Evolutionary conservation across 1,140 invertebrate genomes (phyloP).

Genomic region (Drosophila bifasciata): DNA sequence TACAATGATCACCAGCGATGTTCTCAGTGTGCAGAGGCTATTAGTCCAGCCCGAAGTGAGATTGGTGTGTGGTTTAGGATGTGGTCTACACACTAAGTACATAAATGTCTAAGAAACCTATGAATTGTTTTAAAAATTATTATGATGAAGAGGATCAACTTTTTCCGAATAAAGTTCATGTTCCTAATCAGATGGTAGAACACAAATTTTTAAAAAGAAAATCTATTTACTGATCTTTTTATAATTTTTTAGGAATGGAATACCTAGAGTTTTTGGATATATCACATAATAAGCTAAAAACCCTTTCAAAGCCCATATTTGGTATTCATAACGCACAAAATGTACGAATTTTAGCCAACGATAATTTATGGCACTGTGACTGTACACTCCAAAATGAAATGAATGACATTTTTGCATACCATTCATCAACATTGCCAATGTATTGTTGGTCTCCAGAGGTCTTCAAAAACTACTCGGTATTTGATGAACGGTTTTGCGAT

Average conservation of each 20-base stretch:
- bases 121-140: too few species aligned
- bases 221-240: not conserved
- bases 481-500: conserved; percentile 45
- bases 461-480: conserved; percentile 28
- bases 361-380: conserved; percentile 61
- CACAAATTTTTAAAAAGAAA: too few species aligned
- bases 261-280: conserved; percentile 52
- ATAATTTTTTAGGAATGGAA: conserved; percentile 30
- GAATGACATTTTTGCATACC: conserved; percentile 37
- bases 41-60: too few species aligned
- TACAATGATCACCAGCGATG: too few species aligned
- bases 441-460: conserved; percentile 37
- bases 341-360: conserved; percentile 27
- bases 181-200: not conserved
- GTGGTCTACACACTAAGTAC: too few species aligned
- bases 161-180: not conserved
- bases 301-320: conserved; percentile 48
- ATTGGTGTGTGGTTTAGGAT: too few species aligned
- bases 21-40: too few species aligned
- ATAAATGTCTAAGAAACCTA: too few species aligned
- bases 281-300: conserved; percentile 57
- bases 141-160: too few species aligned
- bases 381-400: conserved; percentile 47
- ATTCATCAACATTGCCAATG: conserved; percentile 9
- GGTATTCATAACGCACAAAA: conserved; percentile 33